Percentiles rank a stretch among this genome's conserved stretches.
Conservation (phyloP, 2,797 vertebrate species). For the Rallus crepitans region DNA sequence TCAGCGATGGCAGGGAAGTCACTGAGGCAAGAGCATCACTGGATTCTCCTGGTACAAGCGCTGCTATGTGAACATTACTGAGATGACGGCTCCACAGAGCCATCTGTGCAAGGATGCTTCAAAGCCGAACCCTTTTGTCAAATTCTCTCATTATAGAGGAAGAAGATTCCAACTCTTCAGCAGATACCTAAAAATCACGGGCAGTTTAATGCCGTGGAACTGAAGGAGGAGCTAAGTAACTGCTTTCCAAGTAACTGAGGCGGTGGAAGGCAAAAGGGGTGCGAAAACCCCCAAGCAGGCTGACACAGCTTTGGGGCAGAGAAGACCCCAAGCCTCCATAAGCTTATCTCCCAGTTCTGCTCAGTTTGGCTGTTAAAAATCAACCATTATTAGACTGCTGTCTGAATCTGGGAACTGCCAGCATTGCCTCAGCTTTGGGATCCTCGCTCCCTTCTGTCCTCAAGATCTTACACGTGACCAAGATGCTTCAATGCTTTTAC, state of each 20-base stretch:
- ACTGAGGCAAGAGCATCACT: not conserved
- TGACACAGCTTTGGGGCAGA: not conserved
- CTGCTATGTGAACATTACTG: fast-evolving
- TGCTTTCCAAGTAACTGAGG: not conserved
- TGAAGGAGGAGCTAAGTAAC: not conserved
- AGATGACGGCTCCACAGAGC: not conserved
- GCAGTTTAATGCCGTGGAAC: fast-evolving
- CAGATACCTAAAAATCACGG: not conserved
- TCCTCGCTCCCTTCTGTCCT: not conserved
- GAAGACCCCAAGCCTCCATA: not conserved
- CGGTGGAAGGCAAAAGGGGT: not conserved
- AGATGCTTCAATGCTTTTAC: fast-evolving
- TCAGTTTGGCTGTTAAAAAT: not conserved
- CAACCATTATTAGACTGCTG: not conserved
- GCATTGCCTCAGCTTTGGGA: not conserved
- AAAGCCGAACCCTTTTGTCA: not conserved
- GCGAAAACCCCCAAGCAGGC: not conserved
- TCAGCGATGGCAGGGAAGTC: not conserved
- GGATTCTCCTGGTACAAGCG: not conserved
- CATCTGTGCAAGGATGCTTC: not conserved
- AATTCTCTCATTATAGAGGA: not conserved
- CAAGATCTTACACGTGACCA: not conserved
- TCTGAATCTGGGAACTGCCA: not conserved
- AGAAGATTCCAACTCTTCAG: not conserved
- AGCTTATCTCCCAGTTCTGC: not conserved